These are phyloP conservation scores for Agonopterix heracliana DNA, from an alignment of 2,888 invertebrate species.

Conservation along the genomic window DNA sequence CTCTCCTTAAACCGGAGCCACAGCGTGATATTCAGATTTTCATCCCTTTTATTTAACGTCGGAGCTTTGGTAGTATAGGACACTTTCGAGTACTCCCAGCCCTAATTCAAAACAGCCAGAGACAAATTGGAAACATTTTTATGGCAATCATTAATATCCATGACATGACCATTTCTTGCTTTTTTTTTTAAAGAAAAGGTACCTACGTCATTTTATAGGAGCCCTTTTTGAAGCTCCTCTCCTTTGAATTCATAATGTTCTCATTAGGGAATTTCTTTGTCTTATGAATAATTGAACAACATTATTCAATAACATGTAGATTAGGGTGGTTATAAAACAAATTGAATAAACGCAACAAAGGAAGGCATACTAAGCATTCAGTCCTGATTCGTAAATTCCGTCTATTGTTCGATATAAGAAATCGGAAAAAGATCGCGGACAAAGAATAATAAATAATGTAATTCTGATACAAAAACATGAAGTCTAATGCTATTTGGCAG, in stretches of 20 bases:
- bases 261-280: conserved; percentile 4
- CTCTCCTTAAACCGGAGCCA: conserved; percentile 9
- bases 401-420: neutral
- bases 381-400: conserved; percentile 1
- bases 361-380: neutral
- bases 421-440: conserved; percentile 3
- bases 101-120: neutral
- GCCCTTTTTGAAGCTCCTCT: neutral
- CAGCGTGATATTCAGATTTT: conserved; percentile 12
- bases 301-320: conserved; percentile 11
- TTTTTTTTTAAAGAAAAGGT: too few species aligned
- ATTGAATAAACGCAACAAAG: conserved; percentile 7
- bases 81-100: too few species aligned
- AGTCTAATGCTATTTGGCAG: neutral
- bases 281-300: conserved; percentile 10
- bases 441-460: conserved; percentile 4
- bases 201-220: too few species aligned
- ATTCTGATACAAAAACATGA: conserved; percentile 2
- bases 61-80: neutral
- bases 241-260: conserved; percentile 3
- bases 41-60: conserved; percentile 23
- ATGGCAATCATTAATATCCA: too few species aligned
- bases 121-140: conserved; percentile 4
- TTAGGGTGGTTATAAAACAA: conserved; percentile 6
- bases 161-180: too few species aligned